Evolutionary conservation across 2,888 invertebrate species (phyloP).

Genomic region (Monoplex corrugatus): DNA sequence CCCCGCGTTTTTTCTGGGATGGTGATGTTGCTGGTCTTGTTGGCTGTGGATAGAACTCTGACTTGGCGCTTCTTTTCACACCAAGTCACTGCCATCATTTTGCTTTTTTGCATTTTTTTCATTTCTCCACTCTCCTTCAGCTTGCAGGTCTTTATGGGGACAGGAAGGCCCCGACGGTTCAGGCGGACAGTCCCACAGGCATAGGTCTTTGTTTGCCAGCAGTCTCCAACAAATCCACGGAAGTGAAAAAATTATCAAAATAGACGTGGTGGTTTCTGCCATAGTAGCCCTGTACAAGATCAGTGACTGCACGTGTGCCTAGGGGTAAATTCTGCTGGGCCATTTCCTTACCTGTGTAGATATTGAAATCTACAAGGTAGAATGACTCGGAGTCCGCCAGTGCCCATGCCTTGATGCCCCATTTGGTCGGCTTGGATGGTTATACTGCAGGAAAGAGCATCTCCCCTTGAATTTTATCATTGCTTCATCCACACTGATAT

Average conservation of each 20-base stretch:
- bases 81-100: slow-evolving; percentile 18
- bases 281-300: neutral
- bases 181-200: neutral
- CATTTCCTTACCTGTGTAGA: slow-evolving; percentile 9
- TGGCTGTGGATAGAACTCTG: neutral
- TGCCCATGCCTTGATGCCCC: slow-evolving; percentile 29
- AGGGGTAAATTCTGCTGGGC: neutral
- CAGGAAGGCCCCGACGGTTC: neutral
- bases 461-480: slow-evolving; percentile 36
- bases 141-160: neutral
- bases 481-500: slow-evolving; percentile 25
- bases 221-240: neutral
- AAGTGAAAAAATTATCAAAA: neutral
- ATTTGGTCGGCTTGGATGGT: slow-evolving; percentile 25
- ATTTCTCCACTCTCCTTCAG: neutral
- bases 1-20: neutral
- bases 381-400: neutral
- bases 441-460: slow-evolving; percentile 29
- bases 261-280: neutral
- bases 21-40: neutral
- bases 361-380: slow-evolving; percentile 21
- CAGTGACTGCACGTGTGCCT: neutral
- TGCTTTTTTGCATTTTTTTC: neutral
- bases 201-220: neutral
- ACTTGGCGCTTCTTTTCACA: slow-evolving; percentile 29